A percentile compares a stretch with the other conserved stretches of the same genome.
phyloP scores from a whole-genome alignment of 2,888 invertebrate species.

The Lycophotia porphyrea region DNA sequence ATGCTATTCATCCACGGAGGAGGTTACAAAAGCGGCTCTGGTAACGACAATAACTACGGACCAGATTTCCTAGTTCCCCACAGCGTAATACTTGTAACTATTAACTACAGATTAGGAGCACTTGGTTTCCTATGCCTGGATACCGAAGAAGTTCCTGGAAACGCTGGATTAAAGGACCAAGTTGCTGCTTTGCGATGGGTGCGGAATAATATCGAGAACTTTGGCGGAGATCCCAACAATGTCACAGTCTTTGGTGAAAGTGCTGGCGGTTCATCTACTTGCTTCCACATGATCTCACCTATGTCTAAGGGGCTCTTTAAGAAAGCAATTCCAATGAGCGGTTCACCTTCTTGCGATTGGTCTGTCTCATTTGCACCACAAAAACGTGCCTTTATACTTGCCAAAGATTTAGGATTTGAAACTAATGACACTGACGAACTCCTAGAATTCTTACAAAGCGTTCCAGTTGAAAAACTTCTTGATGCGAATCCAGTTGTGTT shows the following conservation, averaged over 20 bases:
- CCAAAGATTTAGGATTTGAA: slow-evolving; percentile 72
- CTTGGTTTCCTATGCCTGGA: slow-evolving; percentile 75
- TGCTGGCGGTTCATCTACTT: slow-evolving; percentile 71
- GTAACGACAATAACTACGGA: slow-evolving; percentile 71
- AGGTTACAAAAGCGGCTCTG: slow-evolving; percentile 73
- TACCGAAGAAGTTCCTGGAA: slow-evolving; percentile 75
- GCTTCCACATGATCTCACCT: slow-evolving; percentile 72
- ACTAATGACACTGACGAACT: slow-evolving; percentile 72
- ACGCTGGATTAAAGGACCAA: slow-evolving; percentile 77
- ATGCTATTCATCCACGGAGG: slow-evolving; percentile 80
- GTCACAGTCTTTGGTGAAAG: slow-evolving; percentile 78
- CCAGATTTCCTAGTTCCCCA: slow-evolving; percentile 77
- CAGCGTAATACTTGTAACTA: slow-evolving; percentile 74
- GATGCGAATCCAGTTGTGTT: slow-evolving; percentile 68
- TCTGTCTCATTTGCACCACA: slow-evolving; percentile 67
- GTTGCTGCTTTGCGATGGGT: slow-evolving; percentile 76
- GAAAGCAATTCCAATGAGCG: slow-evolving; percentile 75
- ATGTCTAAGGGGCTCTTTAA: slow-evolving; percentile 75
- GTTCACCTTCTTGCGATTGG: slow-evolving; percentile 74
- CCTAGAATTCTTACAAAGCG: slow-evolving; percentile 74
- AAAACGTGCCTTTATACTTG: slow-evolving; percentile 73
- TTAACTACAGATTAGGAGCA: slow-evolving; percentile 76
- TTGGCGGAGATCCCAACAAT: slow-evolving; percentile 75
- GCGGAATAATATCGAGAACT: slow-evolving; percentile 70
- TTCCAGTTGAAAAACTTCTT: slow-evolving; percentile 70